A percentile compares a stretch with the other conserved stretches of the same genome.
Conservation (phyloP, 1,140 invertebrate genomes). For the Cotesia vestalis region DNA sequence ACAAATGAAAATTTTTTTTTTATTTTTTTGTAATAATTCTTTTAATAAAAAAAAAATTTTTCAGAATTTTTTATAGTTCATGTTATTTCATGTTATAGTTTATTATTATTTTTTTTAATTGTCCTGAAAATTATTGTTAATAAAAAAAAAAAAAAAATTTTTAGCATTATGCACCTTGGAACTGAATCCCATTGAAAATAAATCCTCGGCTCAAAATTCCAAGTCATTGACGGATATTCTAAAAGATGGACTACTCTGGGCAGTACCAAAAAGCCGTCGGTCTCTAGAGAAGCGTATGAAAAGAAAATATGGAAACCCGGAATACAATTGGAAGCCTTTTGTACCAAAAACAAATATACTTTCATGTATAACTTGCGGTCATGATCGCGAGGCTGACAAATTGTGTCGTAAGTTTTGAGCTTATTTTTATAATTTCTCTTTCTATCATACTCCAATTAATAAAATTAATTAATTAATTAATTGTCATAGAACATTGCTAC, state of each 20-base stretch:
- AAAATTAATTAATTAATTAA: slow-evolving; percentile 36
- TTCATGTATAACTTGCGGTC: slow-evolving; percentile 81
- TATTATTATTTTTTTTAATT: no score
- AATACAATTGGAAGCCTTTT: slow-evolving; percentile 74
- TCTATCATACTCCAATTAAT: slow-evolving; percentile 11
- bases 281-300: slow-evolving; percentile 77
- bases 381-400: slow-evolving; percentile 77
- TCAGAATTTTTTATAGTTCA: no score
- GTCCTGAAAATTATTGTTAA: no score
- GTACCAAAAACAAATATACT: slow-evolving; percentile 78
- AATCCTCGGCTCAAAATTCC: slow-evolving; percentile 35
- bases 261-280: slow-evolving; percentile 80
- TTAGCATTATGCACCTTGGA: slow-evolving; percentile 48
- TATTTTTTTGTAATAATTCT: no score
- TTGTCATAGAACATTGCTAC: slow-evolving; percentile 78
- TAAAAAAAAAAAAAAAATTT: neutral
- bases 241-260: slow-evolving; percentile 81
- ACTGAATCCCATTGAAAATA: slow-evolving; percentile 46
- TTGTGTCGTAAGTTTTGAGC: slow-evolving; percentile 77
- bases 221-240: slow-evolving; percentile 71
- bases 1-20: no score
- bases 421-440: slow-evolving; percentile 30
- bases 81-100: no score
- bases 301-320: slow-evolving; percentile 74
- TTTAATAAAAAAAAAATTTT: no score